Evolutionary conservation across 2,888 invertebrate species (phyloP), one percentile per base, ranked within the genome.

Genomic region (Eustalomyia histrio): DNA sequence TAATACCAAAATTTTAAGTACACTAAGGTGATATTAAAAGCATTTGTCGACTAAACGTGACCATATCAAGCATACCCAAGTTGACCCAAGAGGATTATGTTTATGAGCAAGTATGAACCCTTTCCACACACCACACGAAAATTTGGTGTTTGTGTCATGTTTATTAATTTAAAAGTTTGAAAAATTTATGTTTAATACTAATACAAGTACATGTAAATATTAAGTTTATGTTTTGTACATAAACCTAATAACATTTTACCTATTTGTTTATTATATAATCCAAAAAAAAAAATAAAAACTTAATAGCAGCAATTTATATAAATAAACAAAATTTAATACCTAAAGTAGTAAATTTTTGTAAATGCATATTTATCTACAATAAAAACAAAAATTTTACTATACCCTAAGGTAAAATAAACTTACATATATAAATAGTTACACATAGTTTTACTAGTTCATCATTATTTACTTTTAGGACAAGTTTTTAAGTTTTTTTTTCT

Each of bases 21-120:
- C 43, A 57, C 52, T 65, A 8, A 61, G 55, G 68, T 75, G 64
- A 64, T 65, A 71, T 60, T 75, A 60, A 79, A 60, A 74, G 29
- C 69, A 71, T 71, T 74, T 74, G 68, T 65, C 74, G 74, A 33
- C 64, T 69, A 65, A 64, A 75, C 69, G 79, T 79, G 79, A 79
- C 60, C 69, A 69, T 53, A 50, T 50, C 69, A 69, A 6, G 14
- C 21, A 68, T 9, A 18, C 50, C 29, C 47, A 74, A 63, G 29
- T 43, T n/a, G 35, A 39, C 39, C 67, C 53, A 21, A n/a, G 43
- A 55, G 43, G 43, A 47, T 47, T 47, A 47, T 47, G n/a, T 47
- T n/a, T 47, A 47, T 47, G 43, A n/a, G 43, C 14, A n/a, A 47
- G 43, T 47, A 47, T 5, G 14, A 14, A 35, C 39, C 1, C 39